Evolutionary conservation across 2,797 vertebrate species (phyloP), one percentile per base, ranked within the genome.

Genomic region (Pseudochromis fuscus): DNA sequence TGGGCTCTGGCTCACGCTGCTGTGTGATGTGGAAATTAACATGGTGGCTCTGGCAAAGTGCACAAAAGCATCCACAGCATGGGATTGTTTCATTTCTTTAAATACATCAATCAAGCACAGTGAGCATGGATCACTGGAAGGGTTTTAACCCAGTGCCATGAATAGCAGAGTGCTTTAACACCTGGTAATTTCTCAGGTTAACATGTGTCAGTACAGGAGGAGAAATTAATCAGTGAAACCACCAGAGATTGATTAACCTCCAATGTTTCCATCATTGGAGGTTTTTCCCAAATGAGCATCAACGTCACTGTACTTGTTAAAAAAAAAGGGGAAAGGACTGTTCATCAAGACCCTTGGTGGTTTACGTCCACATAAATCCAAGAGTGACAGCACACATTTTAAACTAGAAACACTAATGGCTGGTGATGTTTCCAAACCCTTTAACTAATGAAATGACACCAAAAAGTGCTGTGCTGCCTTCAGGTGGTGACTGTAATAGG

Each of bases 121-220:
- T 2, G 4, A 49, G 33, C 30, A 0, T 2, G 28, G 31, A 24
- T 46, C 28, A n/a, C 7, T 30, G 24, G 10, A 5, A 11, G 11
- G 19, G 31, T 27, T 65, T 21, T 0, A 67, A 67, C 55, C 67
- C 23, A 10, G 23, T 2, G 4, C 16, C 6, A 11, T 6, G 23
- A 15, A 13, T 50, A 58, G 46, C 45, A 1, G 13, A 31, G 48
- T 50, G 44, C 37, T 30, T 44, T 45, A n/a, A 61, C 38, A 48
- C 52, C 58, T 64, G 40, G 27, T 35, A 2, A 15, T 53, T 42
- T 30, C 12, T 7, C 31, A 24, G n/a, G 52, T 25, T 18, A 23
- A 21, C 10, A 18, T 7, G 18, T 25, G 38, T 51, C 24, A 23
- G 40, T 18, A 10, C 3, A 0, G 33, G 19, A 37, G 18, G 19